A percentile compares a stretch with the other conserved stretches of the same genome.
Conservation (phyloP, 2,888 invertebrate genomes). For the Cylloceria caligata region DNA sequence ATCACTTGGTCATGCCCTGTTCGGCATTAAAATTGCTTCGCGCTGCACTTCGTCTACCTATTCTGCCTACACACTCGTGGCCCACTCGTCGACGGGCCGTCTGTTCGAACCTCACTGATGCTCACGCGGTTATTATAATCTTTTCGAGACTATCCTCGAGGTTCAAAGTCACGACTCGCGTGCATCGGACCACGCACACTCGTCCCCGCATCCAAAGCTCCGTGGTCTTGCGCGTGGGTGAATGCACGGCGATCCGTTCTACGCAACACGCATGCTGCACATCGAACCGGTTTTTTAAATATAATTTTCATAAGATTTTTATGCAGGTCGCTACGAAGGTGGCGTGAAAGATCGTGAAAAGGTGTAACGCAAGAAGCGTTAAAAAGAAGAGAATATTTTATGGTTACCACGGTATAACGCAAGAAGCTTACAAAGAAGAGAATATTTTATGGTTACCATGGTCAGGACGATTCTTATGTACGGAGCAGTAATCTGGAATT, state of each 20-base stretch:
- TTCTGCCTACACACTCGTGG: neutral
- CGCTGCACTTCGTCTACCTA: constrained; percentile 21
- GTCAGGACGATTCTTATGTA: too few species aligned
- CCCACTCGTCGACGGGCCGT: neutral
- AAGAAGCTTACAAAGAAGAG: too few species aligned
- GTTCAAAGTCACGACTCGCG: constrained; percentile 20
- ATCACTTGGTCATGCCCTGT: constrained; percentile 43
- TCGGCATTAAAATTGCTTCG: constrained; percentile 35
- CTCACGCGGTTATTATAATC: constrained; percentile 24
- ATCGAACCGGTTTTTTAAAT: neutral
- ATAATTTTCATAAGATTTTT: neutral
- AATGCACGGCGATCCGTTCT: neutral
- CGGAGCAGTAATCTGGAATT: too few species aligned
- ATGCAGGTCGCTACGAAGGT: too few species aligned
- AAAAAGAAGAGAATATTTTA: too few species aligned
- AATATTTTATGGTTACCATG: too few species aligned
- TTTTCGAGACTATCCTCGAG: constrained; percentile 1
- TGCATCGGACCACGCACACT: neutral
- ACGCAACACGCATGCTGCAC: neutral
- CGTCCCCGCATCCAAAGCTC: neutral
- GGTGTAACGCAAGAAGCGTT: too few species aligned
- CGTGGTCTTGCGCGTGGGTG: constrained; percentile 13
- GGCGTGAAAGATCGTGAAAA: too few species aligned
- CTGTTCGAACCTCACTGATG: neutral
- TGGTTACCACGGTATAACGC: too few species aligned